Percentiles rank a stretch among this genome's conserved stretches.
Evolutionary conservation across 2,113 vertebrate species (phyloP).

Genomic region (Forbesichthys agassizii): DNA sequence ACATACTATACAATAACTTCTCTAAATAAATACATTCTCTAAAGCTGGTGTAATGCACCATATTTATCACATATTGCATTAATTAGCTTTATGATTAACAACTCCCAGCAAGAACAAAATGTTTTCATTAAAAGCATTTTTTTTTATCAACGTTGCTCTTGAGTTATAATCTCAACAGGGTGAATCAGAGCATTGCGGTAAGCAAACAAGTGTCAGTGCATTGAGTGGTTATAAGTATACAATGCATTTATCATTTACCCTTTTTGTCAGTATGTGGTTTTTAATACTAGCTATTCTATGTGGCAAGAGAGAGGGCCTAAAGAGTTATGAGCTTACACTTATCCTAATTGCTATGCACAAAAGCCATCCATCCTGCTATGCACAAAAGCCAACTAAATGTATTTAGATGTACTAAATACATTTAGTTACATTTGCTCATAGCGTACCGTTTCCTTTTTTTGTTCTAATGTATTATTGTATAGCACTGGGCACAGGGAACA

Average conservation of each 20-base stretch:
- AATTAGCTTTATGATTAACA: slow-evolving; percentile 42
- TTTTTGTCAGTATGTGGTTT: neutral
- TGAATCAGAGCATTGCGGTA: slow-evolving; percentile 8
- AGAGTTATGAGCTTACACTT: neutral
- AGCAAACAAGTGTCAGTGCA: slow-evolving; percentile 3
- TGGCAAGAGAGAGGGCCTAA: neutral
- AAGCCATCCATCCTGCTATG: neutral
- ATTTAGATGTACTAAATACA: neutral
- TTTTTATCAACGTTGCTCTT: slow-evolving; percentile 33
- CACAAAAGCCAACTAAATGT: neutral
- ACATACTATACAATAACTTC: no score
- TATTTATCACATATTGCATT: neutral
- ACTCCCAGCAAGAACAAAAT: slow-evolving; percentile 10
- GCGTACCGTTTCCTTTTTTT: no score
- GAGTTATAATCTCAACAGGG: slow-evolving; percentile 15
- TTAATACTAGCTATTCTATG: slow-evolving; percentile 14
- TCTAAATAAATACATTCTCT: no score
- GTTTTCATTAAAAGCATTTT: slow-evolving; percentile 22
- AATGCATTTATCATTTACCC: slow-evolving; percentile 1
- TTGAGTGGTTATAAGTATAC: neutral
- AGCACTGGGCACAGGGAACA: no score
- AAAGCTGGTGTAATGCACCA: neutral
- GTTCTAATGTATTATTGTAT: neutral
- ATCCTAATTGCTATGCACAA: neutral
- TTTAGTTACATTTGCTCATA: neutral